These are phyloP conservation scores for Porphyrio hochstetteri DNA, from an alignment of 2,113 vertebrate genomes.

Conservation along the genomic window DNA sequence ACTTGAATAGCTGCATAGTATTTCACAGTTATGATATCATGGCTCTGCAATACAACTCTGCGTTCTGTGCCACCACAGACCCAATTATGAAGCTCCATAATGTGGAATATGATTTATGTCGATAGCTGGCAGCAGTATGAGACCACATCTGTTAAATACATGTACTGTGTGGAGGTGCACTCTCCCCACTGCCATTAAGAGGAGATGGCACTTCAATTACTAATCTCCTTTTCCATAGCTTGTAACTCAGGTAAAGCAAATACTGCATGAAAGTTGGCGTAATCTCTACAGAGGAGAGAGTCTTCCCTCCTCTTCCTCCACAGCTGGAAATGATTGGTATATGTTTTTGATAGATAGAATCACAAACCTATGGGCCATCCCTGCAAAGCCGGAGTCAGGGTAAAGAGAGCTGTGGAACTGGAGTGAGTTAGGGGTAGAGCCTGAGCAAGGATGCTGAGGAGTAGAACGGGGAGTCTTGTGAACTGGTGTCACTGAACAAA, in stretches of 20 bases:
- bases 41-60: background rate
- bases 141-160: background rate
- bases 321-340: background rate
- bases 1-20: background rate
- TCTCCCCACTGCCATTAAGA: background rate
- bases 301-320: background rate
- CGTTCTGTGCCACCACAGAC: rapidly evolving
- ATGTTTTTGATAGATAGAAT: background rate
- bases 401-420: background rate
- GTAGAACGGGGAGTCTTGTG: background rate
- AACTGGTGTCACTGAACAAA: background rate
- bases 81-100: background rate
- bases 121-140: background rate
- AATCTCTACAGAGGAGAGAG: background rate
- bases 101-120: background rate
- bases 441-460: background rate
- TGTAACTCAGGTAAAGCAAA: background rate
- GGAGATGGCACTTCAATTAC: background rate
- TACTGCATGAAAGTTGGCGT: background rate
- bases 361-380: background rate
- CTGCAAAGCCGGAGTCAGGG: background rate
- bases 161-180: background rate
- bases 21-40: background rate
- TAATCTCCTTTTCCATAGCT: background rate
- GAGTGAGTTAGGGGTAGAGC: background rate